Percentiles rank a stretch among this genome's conserved stretches.
Conservation (phyloP, 2,797 vertebrate species). For the Ceyx erithaca region DNA sequence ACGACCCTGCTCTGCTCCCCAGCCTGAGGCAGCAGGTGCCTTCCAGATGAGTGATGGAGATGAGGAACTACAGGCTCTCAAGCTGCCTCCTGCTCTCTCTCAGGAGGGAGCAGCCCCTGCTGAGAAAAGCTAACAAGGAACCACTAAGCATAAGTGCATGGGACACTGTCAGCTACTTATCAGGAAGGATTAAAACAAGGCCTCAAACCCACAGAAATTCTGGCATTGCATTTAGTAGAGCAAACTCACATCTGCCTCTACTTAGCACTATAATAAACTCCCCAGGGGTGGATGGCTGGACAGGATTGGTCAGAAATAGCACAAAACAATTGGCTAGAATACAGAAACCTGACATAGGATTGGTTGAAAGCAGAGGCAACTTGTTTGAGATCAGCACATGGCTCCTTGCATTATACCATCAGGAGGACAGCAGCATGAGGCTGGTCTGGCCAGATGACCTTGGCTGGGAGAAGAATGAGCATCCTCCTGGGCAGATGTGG, state of each 20-base stretch:
- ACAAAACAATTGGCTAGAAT: background rate
- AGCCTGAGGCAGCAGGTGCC: background rate
- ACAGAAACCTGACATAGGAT: background rate
- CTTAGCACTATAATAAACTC: background rate
- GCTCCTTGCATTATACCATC: rapidly evolving
- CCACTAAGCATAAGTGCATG: background rate
- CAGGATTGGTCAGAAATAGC: background rate
- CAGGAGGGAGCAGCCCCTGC: background rate
- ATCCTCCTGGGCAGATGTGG: background rate
- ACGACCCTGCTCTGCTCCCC: rapidly evolving
- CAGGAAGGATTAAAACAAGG: background rate
- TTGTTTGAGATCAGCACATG: background rate
- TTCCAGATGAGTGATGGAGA: background rate
- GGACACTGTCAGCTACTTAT: background rate
- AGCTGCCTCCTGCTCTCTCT: background rate
- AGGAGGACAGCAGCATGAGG: rapidly evolving
- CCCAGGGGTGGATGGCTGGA: background rate
- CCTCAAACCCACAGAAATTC: background rate
- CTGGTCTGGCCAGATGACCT: background rate
- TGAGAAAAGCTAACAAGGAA: conserved; percentile 32
- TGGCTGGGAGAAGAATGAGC: background rate
- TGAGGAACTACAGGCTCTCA: background rate
- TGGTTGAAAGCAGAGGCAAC: background rate
- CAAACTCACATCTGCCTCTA: background rate
- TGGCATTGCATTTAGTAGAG: background rate